Evolutionary conservation across 37 sponge, comb jelly and placozoan species (phyloP).

Genomic region (Hexactinellida sp.): DNA sequence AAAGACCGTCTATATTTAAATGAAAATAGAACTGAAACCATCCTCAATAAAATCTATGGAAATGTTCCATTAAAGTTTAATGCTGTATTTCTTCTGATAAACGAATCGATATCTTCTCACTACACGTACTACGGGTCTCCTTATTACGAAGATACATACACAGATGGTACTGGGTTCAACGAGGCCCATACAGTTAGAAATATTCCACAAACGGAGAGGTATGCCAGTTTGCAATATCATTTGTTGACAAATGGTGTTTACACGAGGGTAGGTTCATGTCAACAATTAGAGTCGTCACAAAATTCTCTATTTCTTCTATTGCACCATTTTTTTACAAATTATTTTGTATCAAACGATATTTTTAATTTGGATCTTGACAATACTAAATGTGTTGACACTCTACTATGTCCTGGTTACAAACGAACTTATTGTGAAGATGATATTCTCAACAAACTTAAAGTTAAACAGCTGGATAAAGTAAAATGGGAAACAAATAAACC

Average conservation of each 20-base stretch:
- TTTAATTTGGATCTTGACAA: background rate
- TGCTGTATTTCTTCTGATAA: background rate
- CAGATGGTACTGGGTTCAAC: constrained; percentile 64
- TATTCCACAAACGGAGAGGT: constrained; percentile 24
- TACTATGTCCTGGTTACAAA: background rate
- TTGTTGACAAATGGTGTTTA: constrained; percentile 40
- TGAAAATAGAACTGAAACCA: background rate
- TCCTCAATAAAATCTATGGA: background rate
- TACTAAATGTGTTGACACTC: background rate
- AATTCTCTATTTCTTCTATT: background rate
- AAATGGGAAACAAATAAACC: constrained; percentile 36
- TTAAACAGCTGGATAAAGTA: background rate
- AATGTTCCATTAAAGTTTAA: background rate
- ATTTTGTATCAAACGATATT: background rate
- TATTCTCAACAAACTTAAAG: background rate
- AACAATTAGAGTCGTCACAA: background rate
- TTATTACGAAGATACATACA: constrained; percentile 19
- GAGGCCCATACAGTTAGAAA: constrained; percentile 47
- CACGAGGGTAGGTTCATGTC: constrained; percentile 11
- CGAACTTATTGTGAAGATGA: background rate
- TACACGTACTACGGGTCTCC: constrained; percentile 17
- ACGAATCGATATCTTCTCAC: background rate
- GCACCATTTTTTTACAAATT: background rate
- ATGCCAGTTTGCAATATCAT: constrained; percentile 52
- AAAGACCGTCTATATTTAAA: background rate